Conservation (phyloP, 2,888 invertebrate species). For the Nudaria mundana region DNA sequence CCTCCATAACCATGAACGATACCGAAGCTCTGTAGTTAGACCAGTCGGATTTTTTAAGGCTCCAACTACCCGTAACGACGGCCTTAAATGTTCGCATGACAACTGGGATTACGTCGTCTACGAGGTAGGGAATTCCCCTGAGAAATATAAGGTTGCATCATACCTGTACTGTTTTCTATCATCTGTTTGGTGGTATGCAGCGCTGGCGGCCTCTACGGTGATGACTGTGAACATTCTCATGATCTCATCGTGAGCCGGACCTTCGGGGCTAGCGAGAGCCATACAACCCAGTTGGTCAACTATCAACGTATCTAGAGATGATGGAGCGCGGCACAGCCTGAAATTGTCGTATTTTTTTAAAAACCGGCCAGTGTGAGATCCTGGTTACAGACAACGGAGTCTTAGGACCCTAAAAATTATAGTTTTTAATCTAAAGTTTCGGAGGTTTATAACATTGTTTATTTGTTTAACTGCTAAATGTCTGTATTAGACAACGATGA, state of each 20-base stretch:
- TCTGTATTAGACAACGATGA: no score
- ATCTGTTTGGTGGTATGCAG: constrained; percentile 72
- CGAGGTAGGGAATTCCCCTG: background rate
- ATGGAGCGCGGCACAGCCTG: constrained; percentile 94
- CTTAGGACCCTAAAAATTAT: no score
- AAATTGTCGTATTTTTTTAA: no score
- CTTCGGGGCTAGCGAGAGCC: constrained; percentile 95
- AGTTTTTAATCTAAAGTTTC: no score
- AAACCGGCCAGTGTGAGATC: no score
- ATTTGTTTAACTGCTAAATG: no score
- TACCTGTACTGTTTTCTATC: constrained; percentile 71
- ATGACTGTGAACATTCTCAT: constrained; percentile 99
- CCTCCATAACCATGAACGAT: no score
- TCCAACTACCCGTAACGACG: no score
- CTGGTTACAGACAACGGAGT: no score
- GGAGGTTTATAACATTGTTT: no score
- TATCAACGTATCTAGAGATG: constrained; percentile 95
- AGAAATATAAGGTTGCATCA: background rate
- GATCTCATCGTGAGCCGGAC: constrained; percentile 93
- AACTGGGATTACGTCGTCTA: background rate
- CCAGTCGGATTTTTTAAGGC: no score
- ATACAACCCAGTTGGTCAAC: constrained; percentile 99
- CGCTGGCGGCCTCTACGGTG: constrained; percentile 94
- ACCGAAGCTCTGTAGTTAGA: no score
- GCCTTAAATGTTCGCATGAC: background rate